A percentile compares a stretch with the other conserved stretches of the same genome.
These are phyloP conservation scores for Drosophila antonietae DNA, from an alignment of 2,888 invertebrate genomes.

Conservation along the genomic window DNA sequence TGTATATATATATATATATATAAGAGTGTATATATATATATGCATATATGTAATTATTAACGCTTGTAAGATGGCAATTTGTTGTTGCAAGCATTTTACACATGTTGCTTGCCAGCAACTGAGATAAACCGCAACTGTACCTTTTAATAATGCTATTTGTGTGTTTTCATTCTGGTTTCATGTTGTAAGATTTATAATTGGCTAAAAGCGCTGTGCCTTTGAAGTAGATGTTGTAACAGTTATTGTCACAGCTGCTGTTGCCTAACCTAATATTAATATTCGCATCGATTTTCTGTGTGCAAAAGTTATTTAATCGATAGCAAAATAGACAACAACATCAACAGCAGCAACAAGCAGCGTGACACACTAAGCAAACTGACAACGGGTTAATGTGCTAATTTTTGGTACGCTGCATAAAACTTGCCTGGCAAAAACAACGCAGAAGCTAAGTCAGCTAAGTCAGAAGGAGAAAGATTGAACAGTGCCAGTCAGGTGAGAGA, in stretches of 20 bases:
- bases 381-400: constrained; percentile 79
- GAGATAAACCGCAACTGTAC: constrained; percentile 47
- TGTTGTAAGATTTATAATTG: constrained; percentile 58
- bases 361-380: constrained; percentile 50
- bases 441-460: constrained; percentile 6
- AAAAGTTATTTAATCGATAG: constrained; percentile 75
- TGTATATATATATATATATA: background rate
- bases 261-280: constrained; percentile 49
- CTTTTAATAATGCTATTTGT: constrained; percentile 11
- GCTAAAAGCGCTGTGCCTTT: constrained; percentile 52
- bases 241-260: constrained; percentile 15
- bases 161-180: constrained; percentile 14
- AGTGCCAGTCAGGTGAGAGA: constrained; percentile 7
- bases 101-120: constrained; percentile 47
- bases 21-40: constrained; percentile 28
- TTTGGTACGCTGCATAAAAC: constrained; percentile 48
- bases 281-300: constrained; percentile 53
- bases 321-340: constrained; percentile 17
- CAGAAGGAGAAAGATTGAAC: constrained; percentile 4
- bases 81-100: constrained; percentile 49
- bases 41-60: constrained; percentile 53
- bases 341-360: constrained; percentile 23
- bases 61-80: constrained; percentile 57
- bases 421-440: constrained; percentile 28
- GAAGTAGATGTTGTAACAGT: constrained; percentile 32